Percentiles rank a stretch among this genome's conserved stretches.
These are phyloP conservation scores for Agelas oroides DNA, from an alignment of 37 sponge, comb jelly and placozoan species.

Conservation along the genomic window DNA sequence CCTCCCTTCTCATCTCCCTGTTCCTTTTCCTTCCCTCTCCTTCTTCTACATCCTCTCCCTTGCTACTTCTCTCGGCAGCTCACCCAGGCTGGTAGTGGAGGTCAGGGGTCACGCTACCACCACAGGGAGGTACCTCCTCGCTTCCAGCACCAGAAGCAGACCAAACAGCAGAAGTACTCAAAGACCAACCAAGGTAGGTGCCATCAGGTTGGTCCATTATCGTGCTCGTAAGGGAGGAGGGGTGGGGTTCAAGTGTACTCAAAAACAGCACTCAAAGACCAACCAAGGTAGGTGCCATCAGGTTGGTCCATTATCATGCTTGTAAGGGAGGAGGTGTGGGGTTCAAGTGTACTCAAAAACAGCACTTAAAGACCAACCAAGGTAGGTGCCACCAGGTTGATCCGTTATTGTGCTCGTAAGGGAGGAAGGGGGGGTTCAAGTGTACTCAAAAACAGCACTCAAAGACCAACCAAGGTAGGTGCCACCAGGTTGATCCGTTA, in stretches of 20 bases:
- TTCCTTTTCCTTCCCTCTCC: neutral
- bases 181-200: slow-evolving; percentile 2
- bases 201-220: neutral
- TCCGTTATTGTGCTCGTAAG: neutral
- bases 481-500: neutral
- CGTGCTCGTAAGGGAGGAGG: neutral
- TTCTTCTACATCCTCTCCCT: neutral
- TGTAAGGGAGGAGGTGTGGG: neutral
- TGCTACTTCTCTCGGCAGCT: neutral
- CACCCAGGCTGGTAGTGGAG: neutral
- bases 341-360: too few relatives aligned
- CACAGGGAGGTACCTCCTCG: slow-evolving; percentile 40
- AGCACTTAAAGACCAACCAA: slow-evolving; percentile 15
- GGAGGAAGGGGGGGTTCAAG: neutral
- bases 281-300: neutral
- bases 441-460: too few relatives aligned
- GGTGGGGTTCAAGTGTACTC: too few relatives aligned
- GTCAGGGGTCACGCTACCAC: slow-evolving; percentile 5
- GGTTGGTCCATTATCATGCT: neutral
- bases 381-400: neutral
- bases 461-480: slow-evolving; percentile 1
- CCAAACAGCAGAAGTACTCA: slow-evolving; percentile 16
- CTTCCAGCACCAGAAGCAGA: slow-evolving; percentile 35
- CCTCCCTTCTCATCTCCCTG: neutral
- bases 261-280: slow-evolving; percentile 21